Percentiles rank a stretch among this genome's conserved stretches.
Conservation (phyloP, 2,113 vertebrate genomes). For the Neogale vison region DNA sequence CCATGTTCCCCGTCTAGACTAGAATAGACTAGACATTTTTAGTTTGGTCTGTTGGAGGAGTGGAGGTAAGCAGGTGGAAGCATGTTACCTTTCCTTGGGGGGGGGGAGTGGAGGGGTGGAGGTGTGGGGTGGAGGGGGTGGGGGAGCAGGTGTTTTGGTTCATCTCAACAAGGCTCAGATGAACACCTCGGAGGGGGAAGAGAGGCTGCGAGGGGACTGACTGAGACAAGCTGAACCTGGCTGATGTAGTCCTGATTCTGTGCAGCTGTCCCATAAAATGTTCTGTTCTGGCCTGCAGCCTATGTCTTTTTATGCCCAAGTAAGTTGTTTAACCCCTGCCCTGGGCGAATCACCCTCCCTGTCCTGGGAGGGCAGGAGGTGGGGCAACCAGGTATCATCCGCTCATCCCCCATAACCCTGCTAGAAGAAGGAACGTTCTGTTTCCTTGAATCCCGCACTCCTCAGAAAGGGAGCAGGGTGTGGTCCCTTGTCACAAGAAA, state of each 20-base stretch:
- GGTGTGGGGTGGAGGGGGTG: neutral
- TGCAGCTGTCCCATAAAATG: slow-evolving; percentile 19
- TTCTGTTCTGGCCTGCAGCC: neutral
- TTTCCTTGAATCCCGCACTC: neutral
- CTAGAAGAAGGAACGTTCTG: neutral
- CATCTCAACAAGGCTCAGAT: neutral
- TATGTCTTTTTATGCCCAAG: slow-evolving; percentile 58
- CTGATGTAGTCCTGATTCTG: neutral
- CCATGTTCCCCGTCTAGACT: neutral
- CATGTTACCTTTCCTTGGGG: neutral
- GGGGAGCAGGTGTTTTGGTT: neutral
- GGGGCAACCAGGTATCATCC: neutral
- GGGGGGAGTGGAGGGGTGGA: neutral
- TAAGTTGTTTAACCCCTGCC: neutral
- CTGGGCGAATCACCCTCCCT: neutral
- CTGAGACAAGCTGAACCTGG: neutral
- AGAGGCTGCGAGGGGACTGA: neutral
- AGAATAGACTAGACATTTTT: neutral
- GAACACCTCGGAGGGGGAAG: neutral
- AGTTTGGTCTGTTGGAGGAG: neutral
- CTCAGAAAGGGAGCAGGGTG: neutral
- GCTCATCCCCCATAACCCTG: neutral
- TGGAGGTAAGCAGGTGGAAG: neutral
- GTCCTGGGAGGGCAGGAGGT: neutral
- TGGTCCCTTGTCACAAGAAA: neutral